Base-by-base conservation (phyloP, 2,888 invertebrate species). In the Ormyrus rosae region DNA sequence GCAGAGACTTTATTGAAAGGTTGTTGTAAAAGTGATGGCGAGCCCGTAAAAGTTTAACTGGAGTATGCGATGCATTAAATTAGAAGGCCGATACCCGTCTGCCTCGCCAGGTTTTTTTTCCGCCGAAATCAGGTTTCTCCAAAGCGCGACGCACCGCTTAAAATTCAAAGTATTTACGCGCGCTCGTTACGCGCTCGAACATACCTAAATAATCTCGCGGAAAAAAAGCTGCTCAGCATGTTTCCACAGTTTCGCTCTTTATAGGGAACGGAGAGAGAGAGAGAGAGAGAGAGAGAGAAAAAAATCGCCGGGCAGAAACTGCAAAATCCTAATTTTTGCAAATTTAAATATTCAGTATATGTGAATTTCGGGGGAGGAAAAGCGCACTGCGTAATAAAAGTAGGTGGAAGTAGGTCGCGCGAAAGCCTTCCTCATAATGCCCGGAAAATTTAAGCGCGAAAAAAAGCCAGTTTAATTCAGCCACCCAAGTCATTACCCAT, bases 1-100 rank as follows among this genome's bases (percentile, higher is more conserved):
- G 85, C 84, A 82, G 58, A 71, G 80, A 74, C 71, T 80, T 82
- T 85, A 87, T 87, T 85, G 87, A 86, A 87, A 87, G 85, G 80
- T 85, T 74, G 82, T 83, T 82, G 82, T 85, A 84, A 85, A 85
- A 83, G 81, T 84, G 81, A 76, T 81, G 82, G 67, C 75, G 81
- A 81, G 74, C 70, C 78, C 82, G 80, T 86, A 86, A 86, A 34
- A 86, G 70, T 78, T 67, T 68, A 68, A 11, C 34, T 51, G 13
- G 34, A 67, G 53, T 6, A 67, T 8, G 19, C 13, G 56, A 56
- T 56, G 56, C 19, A 34, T 19, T 7, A 56, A 19, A 58, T 51
- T 58, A 61, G 51, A 9, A 5, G 65, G n/a, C 45, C 50, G 4
- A 19, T 19, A 19, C 19, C 19, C 19, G 34, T 34, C 34, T 4